phyloP scores from a whole-genome alignment of 2,888 invertebrate species.

The Euzetes globulus region DNA sequence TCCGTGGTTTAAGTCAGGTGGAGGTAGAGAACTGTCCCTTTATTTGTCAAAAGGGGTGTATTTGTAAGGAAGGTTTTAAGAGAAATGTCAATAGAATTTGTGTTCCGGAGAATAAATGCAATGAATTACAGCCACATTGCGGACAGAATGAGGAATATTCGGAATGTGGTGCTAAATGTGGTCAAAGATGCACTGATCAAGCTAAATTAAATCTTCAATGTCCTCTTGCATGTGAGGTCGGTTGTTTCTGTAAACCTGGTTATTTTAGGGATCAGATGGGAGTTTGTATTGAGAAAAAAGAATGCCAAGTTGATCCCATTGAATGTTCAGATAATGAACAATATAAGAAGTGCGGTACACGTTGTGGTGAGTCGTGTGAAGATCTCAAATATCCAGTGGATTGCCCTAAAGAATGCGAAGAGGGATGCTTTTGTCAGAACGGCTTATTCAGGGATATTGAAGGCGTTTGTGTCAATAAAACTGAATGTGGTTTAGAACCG shows the following conservation, averaged over 20 bases:
- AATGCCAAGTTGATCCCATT: not conserved
- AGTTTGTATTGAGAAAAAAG: not conserved
- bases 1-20: not conserved
- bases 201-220: not conserved
- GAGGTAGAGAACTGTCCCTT: not conserved
- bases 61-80: not conserved
- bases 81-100: not conserved
- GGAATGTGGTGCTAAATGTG: not conserved
- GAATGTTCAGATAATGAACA: not conserved
- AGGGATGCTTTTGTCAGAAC: not conserved
- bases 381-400: not conserved
- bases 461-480: not conserved
- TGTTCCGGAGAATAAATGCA: not conserved
- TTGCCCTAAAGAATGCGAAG: not conserved
- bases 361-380: not conserved
- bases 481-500: not conserved
- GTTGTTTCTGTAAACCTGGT: not conserved
- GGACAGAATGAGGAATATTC: not conserved
- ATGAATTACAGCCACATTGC: not conserved
- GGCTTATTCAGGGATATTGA: not conserved
- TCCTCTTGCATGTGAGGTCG: not conserved
- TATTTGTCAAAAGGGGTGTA: not conserved
- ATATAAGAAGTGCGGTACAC: not conserved
- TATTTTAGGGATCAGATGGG: not conserved
- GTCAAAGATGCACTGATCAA: not conserved